phyloP scores from a whole-genome alignment of 2,113 vertebrate genomes.

The Nothoprocta perdicaria region DNA sequence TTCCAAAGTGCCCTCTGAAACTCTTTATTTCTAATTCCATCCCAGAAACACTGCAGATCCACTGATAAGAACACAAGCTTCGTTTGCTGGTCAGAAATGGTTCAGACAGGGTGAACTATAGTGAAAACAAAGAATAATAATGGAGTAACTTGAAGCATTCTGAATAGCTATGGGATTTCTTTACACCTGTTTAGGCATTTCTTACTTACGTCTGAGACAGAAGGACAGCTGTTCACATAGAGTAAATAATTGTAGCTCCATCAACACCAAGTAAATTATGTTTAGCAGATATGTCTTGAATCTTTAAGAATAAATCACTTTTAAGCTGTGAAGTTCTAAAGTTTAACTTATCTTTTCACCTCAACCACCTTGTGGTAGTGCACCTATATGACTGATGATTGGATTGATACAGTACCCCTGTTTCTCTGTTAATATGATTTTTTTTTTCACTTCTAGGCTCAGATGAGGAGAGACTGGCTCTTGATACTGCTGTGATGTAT shows the following conservation, averaged over 20 bases:
- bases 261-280: background rate
- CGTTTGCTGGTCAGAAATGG: background rate
- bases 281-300: background rate
- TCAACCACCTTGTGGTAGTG: background rate
- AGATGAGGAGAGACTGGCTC: conserved; percentile 86
- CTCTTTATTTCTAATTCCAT: background rate
- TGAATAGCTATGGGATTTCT: background rate
- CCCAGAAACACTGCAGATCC: background rate
- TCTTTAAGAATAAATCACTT: background rate
- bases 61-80: background rate
- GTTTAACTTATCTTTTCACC: background rate
- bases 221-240: background rate
- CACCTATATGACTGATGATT: accelerated
- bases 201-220: background rate
- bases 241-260: background rate
- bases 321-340: background rate
- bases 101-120: background rate
- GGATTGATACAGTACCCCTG: background rate
- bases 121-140: background rate
- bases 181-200: background rate
- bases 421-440: conserved; percentile 15
- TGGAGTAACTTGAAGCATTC: background rate
- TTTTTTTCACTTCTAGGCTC: conserved; percentile 78
- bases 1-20: background rate
- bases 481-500: conserved; percentile 89